Base-by-base conservation (phyloP, 2,113 vertebrate species). In the Puma concolor region DNA sequence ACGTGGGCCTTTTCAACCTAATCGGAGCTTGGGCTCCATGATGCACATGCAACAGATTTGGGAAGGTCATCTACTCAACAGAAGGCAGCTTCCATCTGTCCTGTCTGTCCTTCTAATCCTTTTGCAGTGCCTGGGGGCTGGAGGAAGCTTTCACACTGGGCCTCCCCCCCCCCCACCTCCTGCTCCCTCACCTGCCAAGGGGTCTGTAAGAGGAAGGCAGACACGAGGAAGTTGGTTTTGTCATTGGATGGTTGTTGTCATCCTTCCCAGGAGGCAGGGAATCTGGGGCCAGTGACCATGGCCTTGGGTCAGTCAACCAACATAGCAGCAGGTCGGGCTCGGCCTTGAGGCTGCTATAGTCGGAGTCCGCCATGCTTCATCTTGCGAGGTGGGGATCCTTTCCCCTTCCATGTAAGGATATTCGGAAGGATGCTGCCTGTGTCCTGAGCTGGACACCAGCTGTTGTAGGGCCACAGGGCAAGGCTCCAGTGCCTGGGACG, bases 331-430 rank as follows among this genome's bases (percentile, higher is more conserved):
- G 7, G 9, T 89, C 6, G 10, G 2, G 44, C 48, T 76, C 5
- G 2, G 36, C 15, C 5, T 0, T 11, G 38, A 33, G 10, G 48
- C 14, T 41, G 21, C 80, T 36, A 2, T 13, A 4, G 23, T 29
- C 17, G 0, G 0, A 12, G 27, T 71, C 31, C 67, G 6, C 48
- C 2, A 0, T 67, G 74, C 54, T 38, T 17, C 1, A 4, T 11
- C 2, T 25, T 38, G 67, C n/a, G 50, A 54, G 27, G 23, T 5
- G 16, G 11, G 57, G 23, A 33, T 31, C 29, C 25, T 57, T 4
- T 33, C 15, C 14, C 41, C 8, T 66, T 2, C 8, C 2, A 60
- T 41, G 38, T 41, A 31, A 33, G 50, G 50, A 52, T 4, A 29
- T 57, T 81, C 10, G 6, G 27, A 69, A 50, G 54, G 17, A 44